Conservation (phyloP, 2,113 vertebrate species). For the Oreocharis arfaki region DNA sequence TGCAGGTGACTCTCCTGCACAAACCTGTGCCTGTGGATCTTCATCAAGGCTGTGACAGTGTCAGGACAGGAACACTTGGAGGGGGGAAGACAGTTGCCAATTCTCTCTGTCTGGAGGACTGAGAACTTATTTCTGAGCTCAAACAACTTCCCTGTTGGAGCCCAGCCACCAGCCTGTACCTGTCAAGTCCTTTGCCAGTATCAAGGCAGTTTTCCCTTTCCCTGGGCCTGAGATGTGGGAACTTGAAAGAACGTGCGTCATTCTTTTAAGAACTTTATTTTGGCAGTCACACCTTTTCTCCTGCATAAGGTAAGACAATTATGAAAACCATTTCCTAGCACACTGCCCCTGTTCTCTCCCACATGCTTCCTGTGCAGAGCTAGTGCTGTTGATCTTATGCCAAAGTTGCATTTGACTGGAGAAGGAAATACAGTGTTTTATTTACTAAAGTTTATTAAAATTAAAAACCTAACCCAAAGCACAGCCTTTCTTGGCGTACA, state of each 20-base stretch:
- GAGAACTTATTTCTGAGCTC: not conserved
- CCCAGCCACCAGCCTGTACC: not conserved
- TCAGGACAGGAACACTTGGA: not conserved
- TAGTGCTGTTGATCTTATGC: not conserved
- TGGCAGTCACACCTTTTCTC: not conserved
- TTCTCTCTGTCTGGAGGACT: not conserved
- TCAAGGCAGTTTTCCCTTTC: not conserved
- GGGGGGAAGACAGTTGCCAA: not conserved
- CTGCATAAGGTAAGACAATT: not conserved
- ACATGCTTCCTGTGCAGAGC: not conserved
- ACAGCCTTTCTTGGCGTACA: not conserved
- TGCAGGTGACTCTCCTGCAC: accelerated
- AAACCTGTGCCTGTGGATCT: not conserved
- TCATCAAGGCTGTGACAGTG: not conserved
- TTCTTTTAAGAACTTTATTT: not conserved
- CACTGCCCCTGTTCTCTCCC: not conserved
- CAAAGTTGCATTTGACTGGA: not conserved
- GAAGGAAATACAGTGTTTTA: slow-evolving; percentile 2
- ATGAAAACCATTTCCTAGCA: not conserved
- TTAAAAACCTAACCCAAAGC: slow-evolving; percentile 3
- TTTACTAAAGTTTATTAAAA: slow-evolving; percentile 12
- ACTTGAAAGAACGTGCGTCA: not conserved
- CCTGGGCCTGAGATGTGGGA: not conserved
- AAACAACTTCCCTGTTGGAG: not conserved
- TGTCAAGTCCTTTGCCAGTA: not conserved